These are phyloP conservation scores for Carcharodon carcharias DNA, from an alignment of 2,797 vertebrate genomes.

Conservation along the genomic window DNA sequence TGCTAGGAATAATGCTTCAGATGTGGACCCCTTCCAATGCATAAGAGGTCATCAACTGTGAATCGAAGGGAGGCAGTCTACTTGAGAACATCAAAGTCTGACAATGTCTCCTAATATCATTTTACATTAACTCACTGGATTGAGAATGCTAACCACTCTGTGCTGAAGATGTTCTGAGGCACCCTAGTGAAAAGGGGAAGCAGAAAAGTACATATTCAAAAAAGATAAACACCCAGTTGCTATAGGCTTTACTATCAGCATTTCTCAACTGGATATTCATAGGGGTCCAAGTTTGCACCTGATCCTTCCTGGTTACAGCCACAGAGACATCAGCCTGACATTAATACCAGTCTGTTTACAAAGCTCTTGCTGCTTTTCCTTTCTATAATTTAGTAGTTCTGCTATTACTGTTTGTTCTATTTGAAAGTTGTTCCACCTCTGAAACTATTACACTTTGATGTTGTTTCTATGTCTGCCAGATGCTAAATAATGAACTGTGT, in stretches of 20 bases:
- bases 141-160: background rate
- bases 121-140: background rate
- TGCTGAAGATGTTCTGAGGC: background rate
- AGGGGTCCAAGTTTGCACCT: background rate
- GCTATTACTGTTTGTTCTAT: background rate
- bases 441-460: background rate
- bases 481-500: background rate
- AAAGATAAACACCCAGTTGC: too few species aligned
- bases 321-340: background rate
- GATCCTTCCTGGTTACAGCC: background rate
- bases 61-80: background rate
- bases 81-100: background rate
- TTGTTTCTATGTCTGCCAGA: background rate
- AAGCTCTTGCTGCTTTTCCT: background rate
- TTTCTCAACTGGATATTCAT: background rate
- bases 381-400: background rate
- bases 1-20: constrained; percentile 16
- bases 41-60: background rate
- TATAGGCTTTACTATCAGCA: too few species aligned
- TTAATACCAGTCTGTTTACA: background rate
- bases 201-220: background rate
- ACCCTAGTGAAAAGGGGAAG: too few species aligned
- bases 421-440: background rate
- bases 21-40: background rate
- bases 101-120: background rate